A percentile compares a stretch with the other conserved stretches of the same genome.
Evolutionary conservation across 1,140 invertebrate species (phyloP).

Genomic region (Parasteatoda tepidariorum): DNA sequence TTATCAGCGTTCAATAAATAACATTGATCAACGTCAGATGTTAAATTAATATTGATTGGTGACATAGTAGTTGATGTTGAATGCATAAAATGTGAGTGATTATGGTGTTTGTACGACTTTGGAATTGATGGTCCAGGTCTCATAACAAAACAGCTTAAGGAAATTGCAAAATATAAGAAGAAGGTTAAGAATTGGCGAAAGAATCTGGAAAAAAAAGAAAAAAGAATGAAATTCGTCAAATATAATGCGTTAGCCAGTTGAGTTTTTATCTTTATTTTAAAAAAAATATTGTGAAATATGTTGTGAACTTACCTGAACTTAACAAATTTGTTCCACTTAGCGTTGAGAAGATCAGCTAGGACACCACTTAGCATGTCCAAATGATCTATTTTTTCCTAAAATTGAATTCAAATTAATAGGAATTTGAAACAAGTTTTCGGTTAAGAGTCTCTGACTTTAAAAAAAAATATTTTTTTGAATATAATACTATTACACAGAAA

Average conservation of each 20-base stretch:
- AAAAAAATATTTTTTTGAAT: too few relatives aligned
- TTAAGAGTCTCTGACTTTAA: too few relatives aligned
- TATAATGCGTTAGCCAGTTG: too few relatives aligned
- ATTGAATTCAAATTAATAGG: background rate
- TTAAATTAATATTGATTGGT: conserved; percentile 28
- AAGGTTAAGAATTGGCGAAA: conserved; percentile 93
- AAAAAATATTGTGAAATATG: too few relatives aligned
- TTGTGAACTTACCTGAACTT: conserved; percentile 82
- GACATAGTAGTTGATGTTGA: background rate
- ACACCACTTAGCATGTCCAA: conserved; percentile 95
- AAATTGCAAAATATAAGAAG: conserved; percentile 87
- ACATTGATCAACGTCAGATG: conserved; percentile 65
- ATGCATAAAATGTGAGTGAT: background rate
- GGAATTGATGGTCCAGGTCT: conserved; percentile 78
- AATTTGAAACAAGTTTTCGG: too few relatives aligned
- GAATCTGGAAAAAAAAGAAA: conserved; percentile 75
- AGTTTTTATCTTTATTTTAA: too few relatives aligned
- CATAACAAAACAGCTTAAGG: conserved; percentile 85
- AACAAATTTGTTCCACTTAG: conserved; percentile 98
- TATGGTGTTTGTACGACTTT: conserved; percentile 6
- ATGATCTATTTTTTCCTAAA: conserved; percentile 91
- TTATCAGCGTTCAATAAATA: conserved; percentile 65
- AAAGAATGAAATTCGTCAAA: background rate
- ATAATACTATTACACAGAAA: too few relatives aligned
- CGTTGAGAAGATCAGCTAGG: conserved; percentile 91